Conservation (phyloP, 1,140 invertebrate species). For the Drosophila sp. region DNA sequence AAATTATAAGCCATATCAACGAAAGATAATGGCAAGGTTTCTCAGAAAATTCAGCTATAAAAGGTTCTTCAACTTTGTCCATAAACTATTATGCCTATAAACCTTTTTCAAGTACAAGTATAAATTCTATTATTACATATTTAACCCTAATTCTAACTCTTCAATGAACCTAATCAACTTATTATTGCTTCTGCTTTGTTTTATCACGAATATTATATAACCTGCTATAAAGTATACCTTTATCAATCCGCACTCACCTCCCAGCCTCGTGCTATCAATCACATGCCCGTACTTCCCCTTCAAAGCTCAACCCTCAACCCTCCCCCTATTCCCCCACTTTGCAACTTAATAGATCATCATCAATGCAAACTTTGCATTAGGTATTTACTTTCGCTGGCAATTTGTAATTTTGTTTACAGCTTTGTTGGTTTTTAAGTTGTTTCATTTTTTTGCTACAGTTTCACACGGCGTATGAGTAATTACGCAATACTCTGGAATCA, state of each 20-base stretch:
- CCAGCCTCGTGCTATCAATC: constrained; percentile 36
- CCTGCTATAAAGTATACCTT: not conserved
- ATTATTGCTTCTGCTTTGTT: not conserved
- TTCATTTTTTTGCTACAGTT: constrained; percentile 18
- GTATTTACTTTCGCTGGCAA: constrained; percentile 37
- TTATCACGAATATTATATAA: constrained; percentile 27
- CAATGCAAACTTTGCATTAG: constrained; percentile 23
- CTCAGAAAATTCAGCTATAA: too few species aligned
- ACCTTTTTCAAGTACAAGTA: not conserved
- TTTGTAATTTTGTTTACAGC: constrained; percentile 12
- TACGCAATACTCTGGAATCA: constrained; percentile 43
- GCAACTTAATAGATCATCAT: not conserved
- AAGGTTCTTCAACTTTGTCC: too few species aligned
- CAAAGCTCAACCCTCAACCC: too few species aligned
- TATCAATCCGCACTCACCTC: constrained; percentile 16
- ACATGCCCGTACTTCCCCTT: constrained; percentile 20
- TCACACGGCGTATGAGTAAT: constrained; percentile 70
- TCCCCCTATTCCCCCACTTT: not conserved
- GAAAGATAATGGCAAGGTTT: too few species aligned
- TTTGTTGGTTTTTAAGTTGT: not conserved
- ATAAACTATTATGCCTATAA: too few species aligned
- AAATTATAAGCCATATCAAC: too few species aligned
- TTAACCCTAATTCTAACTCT: not conserved
- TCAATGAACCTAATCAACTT: constrained; percentile 1
- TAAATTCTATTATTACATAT: too few species aligned